These are phyloP conservation scores for Antennarius striatus DNA, from an alignment of 2,113 vertebrate species.

Conservation along the genomic window DNA sequence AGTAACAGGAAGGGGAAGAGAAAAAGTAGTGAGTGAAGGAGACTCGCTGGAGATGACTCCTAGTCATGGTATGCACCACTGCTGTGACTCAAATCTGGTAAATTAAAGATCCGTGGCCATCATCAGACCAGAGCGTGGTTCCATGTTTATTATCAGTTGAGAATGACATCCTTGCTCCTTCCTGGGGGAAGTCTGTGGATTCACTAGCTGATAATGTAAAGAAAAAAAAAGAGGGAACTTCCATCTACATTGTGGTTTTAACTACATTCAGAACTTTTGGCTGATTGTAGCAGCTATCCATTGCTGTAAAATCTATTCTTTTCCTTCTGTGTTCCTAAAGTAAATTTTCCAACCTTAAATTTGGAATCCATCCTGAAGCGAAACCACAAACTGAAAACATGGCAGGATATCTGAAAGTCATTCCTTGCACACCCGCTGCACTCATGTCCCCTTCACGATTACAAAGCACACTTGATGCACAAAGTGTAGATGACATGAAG, in stretches of 20 bases:
- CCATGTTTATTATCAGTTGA: slow-evolving; percentile 23
- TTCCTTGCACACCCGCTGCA: no score
- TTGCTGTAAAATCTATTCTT: no score
- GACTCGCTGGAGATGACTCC: slow-evolving; percentile 15
- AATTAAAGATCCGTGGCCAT: slow-evolving; percentile 25
- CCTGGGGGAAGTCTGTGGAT: slow-evolving; percentile 14
- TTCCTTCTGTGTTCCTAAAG: no score
- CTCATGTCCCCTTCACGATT: no score
- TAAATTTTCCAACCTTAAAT: no score
- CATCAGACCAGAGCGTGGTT: slow-evolving; percentile 26
- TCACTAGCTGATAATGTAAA: slow-evolving; percentile 8
- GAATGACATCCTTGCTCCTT: slow-evolving; percentile 9
- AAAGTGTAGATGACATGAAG: no score
- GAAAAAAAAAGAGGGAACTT: background rate
- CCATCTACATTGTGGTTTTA: background rate
- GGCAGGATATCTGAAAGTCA: no score
- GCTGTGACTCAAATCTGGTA: slow-evolving; percentile 17
- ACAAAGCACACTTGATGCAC: no score
- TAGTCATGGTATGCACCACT: slow-evolving; percentile 36
- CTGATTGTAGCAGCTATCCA: no score
- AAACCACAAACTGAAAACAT: no score
- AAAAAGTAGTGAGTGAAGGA: background rate
- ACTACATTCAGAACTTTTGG: no score
- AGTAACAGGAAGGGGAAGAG: background rate
- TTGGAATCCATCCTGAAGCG: no score